These are phyloP conservation scores for rabbit (Oryctolagus cuniculus) DNA, from an alignment of 2,113 vertebrate species.

Conservation along the genomic window mOryCun1.1 NC_091433.1:197598501-197599000, in stretches of 20 bases:
- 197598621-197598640: no score
- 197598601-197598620: no score
- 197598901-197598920: neutral
- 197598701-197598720: neutral
- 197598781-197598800: neutral
- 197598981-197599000: neutral
- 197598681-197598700: no score
- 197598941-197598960: neutral
- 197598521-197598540: neutral
- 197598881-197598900: neutral
- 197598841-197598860: neutral
- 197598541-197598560: neutral
- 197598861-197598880: neutral
- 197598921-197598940: neutral
- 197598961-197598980: neutral
- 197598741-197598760: no score
- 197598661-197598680: no score
- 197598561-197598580: neutral
- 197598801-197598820: neutral
- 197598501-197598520: neutral
- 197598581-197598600: no score
- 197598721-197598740: neutral
- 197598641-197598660: no score
- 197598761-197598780: neutral
- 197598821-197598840: neutral